phyloP scores from a whole-genome alignment of 1,140 invertebrate genomes.

The Drosophila repletoides region DNA sequence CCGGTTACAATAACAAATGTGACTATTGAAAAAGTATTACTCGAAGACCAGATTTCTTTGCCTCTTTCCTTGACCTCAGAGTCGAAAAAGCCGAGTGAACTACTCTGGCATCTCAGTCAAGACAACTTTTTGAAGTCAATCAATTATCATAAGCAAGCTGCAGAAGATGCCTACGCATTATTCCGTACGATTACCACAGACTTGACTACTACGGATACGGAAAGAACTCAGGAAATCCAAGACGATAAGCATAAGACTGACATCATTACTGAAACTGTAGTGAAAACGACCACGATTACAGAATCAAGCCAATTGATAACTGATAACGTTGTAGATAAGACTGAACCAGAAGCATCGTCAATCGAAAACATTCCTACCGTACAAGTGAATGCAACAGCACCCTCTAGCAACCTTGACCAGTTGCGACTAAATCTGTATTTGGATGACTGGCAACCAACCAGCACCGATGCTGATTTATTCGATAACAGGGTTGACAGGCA shows the following conservation, averaged over 20 bases:
- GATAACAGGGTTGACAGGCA: conserved; percentile 38
- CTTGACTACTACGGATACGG: conserved; percentile 33
- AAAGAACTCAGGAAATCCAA: conserved; percentile 69
- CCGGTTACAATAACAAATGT: no score
- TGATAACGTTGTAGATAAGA: conserved; percentile 72
- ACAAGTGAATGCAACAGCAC: conserved; percentile 25
- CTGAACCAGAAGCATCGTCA: conserved; percentile 70
- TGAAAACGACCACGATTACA: conserved; percentile 71
- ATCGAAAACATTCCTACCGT: conserved; percentile 73
- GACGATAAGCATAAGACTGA: conserved; percentile 78
- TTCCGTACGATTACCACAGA: conserved; percentile 34
- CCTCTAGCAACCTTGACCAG: conserved; percentile 46
- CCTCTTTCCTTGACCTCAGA: background rate
- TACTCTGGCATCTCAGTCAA: conserved; percentile 60
- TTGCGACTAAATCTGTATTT: conserved; percentile 64
- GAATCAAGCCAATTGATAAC: conserved; percentile 52
- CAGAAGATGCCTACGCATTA: conserved; percentile 41
- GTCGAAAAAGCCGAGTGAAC: conserved; percentile 23
- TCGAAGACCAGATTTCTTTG: background rate
- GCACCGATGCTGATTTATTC: conserved; percentile 41
- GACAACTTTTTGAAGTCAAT: conserved; percentile 55
- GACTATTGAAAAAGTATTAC: no score
- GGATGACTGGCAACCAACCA: conserved; percentile 57
- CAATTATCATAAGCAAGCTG: conserved; percentile 43
- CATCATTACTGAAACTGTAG: conserved; percentile 77